Base-by-base conservation (phyloP, 2,797 vertebrate species). In the Chloroceryle amazona region DNA sequence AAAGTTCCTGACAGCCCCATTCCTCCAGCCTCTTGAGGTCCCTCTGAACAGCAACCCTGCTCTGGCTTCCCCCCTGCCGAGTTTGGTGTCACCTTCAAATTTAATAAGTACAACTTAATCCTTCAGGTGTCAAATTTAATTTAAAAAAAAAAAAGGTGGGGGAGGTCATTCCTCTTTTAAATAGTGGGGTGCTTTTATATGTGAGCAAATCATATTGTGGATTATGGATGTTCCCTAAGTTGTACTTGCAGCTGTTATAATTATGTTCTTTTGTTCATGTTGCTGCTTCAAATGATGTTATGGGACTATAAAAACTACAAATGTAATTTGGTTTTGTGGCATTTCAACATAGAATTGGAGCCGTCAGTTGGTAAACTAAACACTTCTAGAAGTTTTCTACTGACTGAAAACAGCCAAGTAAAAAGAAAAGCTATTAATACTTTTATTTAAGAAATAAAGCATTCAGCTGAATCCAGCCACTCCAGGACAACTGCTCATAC, bases 31-130 rank as follows among this genome's bases (percentile, higher is more conserved):
- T 44, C 17, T 13, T 42, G 31, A 75, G 8, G 10, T 55, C 16
- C n/a, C 19, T 61, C 31, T 44, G 21, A 70, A 46, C 7, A 33
- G 47, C 29, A 78, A 9, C 8, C 19, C 20, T 52, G 10, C 5
- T 9, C 16, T 22, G 8, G 9, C 17, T 54, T 31, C 4, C 16
- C 3, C 12, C 3, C 10, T 6, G 2, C 7, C 46, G 26, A 5
- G 1, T 57, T 39, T 55, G 9, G 6, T 49, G 41, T 39, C 18
- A 35, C 20, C 33, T 71, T 12, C 6, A 86, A 80, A 70, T 17
- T 68, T 41, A 72, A 19, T 11, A 11, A 25, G 6, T 21, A 3
- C 17, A 63, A 33, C 19, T 58, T 81, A 51, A 51, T 51, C 49
- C 49, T 51, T 28, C 25, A 28, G 28, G 49, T 51, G 49, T 51